Evolutionary conservation across 35 echinoderm and acorn worm genomes (phyloP).

Genomic region (Amphiura filiformis): DNA sequence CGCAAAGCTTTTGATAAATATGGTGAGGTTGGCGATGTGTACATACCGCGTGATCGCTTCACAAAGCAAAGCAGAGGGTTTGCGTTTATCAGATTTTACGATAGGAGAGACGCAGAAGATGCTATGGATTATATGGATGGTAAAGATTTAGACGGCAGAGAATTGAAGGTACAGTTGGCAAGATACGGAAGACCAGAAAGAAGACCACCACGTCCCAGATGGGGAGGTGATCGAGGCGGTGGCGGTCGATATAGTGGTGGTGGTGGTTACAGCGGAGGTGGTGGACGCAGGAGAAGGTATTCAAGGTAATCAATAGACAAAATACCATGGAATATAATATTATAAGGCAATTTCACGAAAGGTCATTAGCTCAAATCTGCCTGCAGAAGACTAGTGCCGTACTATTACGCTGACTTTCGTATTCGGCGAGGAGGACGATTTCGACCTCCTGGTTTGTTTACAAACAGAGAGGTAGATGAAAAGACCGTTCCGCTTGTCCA

Average conservation of each 20-base stretch:
- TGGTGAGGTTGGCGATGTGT: constrained; percentile 94
- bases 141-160: constrained; percentile 67
- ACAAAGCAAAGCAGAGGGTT: constrained; percentile 81
- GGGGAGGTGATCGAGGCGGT: constrained; percentile 14
- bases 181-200: constrained; percentile 81
- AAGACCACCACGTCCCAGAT: constrained; percentile 30
- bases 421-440: no score
- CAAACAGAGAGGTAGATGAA: no score
- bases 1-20: constrained; percentile 72
- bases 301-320: neutral
- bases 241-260: constrained; percentile 36
- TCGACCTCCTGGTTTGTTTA: no score
- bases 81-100: constrained; percentile 89
- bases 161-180: constrained; percentile 89
- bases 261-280: constrained; percentile 29
- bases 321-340: neutral
- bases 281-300: constrained; percentile 12
- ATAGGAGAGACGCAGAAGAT: constrained; percentile 92
- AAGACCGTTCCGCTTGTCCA: no score
- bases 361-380: no score
- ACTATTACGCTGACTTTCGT: no score
- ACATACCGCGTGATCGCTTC: constrained; percentile 91
- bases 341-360: no score
- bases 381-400: no score
- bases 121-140: constrained; percentile 95